Percentiles rank a stretch among this genome's conserved stretches.
Evolutionary conservation across 2,888 invertebrate genomes (phyloP).

Genomic region (Erpobdella octoculata): DNA sequence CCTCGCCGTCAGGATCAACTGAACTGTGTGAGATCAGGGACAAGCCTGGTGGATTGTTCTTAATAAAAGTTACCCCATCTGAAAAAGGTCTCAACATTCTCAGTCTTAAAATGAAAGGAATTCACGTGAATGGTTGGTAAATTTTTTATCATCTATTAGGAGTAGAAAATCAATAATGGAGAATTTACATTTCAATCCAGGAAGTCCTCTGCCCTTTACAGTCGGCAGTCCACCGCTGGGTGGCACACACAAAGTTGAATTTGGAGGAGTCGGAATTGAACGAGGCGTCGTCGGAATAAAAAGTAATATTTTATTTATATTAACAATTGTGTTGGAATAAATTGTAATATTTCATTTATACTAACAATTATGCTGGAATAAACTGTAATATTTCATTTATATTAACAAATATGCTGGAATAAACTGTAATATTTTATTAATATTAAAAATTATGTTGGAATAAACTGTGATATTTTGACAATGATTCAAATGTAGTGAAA

Average conservation of each 20-base stretch:
- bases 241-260: conserved; percentile 89
- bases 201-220: conserved; percentile 96
- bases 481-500: too few relatives aligned
- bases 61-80: conserved; percentile 56
- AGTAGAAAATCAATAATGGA: too few relatives aligned
- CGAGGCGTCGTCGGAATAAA: conserved; percentile 76
- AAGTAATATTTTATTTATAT: conserved; percentile 58
- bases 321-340: conserved; percentile 62
- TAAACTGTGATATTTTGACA: not conserved
- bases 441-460: too few relatives aligned
- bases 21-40: conserved; percentile 51
- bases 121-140: conserved; percentile 74
- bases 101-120: conserved; percentile 88
- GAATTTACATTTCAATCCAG: too few relatives aligned
- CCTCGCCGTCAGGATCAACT: not conserved
- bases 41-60: conserved; percentile 48
- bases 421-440: conserved; percentile 60
- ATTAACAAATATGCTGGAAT: conserved; percentile 62
- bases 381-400: conserved; percentile 60
- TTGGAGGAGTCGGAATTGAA: conserved; percentile 89
- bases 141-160: not conserved
- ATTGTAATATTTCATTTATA: conserved; percentile 59
- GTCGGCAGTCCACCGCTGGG: conserved; percentile 86
- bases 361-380: conserved; percentile 61
- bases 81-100: conserved; percentile 90